Percentiles rank a stretch among this genome's conserved stretches.
Evolutionary conservation across 2,113 vertebrate genomes (phyloP).

Genomic region (Chaetodon trifascialis): DNA sequence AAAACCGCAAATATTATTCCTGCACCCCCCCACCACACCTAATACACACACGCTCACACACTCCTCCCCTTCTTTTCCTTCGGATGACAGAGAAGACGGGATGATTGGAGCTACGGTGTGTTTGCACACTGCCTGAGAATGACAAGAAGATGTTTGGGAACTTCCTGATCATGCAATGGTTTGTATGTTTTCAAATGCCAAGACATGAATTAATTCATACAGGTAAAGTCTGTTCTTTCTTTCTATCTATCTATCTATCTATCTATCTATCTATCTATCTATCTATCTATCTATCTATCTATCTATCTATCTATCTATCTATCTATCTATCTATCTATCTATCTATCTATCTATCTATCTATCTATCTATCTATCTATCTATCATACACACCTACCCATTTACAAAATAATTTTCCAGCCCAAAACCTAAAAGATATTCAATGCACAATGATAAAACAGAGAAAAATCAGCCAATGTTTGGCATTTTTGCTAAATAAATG

Average conservation of each 20-base stretch:
- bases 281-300: too few species aligned
- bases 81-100: constrained; percentile 62
- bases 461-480: too few species aligned
- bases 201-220: constrained; percentile 9
- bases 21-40: constrained; percentile 36
- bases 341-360: too few species aligned
- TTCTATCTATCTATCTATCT: too few species aligned
- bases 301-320: too few species aligned
- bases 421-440: too few species aligned
- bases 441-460: too few species aligned
- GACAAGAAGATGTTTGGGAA: constrained; percentile 58
- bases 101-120: constrained; percentile 63
- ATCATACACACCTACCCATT: too few species aligned
- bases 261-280: not conserved
- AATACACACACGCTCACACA: constrained; percentile 32
- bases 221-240: constrained; percentile 11
- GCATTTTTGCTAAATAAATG: not conserved
- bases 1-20: constrained; percentile 82
- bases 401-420: too few species aligned
- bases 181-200: constrained; percentile 10
- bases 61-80: constrained; percentile 39
- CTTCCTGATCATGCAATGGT: constrained; percentile 35
- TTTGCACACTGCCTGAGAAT: constrained; percentile 57
- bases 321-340: too few species aligned
- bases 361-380: too few species aligned